Evolutionary conservation across 2,888 invertebrate genomes (phyloP).

Genomic region (Ectemnius lituratus): DNA sequence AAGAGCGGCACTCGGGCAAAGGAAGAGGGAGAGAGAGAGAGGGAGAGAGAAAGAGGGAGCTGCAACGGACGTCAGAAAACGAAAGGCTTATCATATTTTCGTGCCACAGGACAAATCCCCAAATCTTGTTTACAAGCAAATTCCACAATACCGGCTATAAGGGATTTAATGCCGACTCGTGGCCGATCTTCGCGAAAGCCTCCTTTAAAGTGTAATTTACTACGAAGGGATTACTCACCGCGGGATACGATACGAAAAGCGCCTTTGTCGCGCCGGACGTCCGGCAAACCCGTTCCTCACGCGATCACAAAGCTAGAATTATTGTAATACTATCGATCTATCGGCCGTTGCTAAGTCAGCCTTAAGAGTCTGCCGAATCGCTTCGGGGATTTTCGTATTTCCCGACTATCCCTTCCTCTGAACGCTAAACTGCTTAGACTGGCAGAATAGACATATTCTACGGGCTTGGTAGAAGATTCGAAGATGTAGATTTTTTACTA

Average conservation of each 20-base stretch:
- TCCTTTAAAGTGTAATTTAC: conserved; percentile 71
- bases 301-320: conserved; percentile 60
- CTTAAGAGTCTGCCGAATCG: background rate
- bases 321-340: conserved; percentile 33
- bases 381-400: background rate
- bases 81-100: conserved; percentile 68
- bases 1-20: background rate
- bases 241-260: conserved; percentile 49
- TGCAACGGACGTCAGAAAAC: conserved; percentile 38
- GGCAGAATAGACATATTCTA: no score
- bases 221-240: conserved; percentile 70
- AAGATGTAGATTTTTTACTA: background rate
- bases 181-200: conserved; percentile 63
- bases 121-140: conserved; percentile 75
- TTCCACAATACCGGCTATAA: conserved; percentile 67
- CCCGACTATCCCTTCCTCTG: background rate
- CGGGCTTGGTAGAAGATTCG: no score
- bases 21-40: conserved; percentile 13
- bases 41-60: conserved; percentile 17
- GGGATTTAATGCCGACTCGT: conserved; percentile 66
- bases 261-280: conserved; percentile 46
- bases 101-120: conserved; percentile 69
- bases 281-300: conserved; percentile 55
- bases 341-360: conserved; percentile 18
- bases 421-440: no score